Evolutionary conservation across 2,888 invertebrate genomes (phyloP).

Genomic region (Allacma fusca): DNA sequence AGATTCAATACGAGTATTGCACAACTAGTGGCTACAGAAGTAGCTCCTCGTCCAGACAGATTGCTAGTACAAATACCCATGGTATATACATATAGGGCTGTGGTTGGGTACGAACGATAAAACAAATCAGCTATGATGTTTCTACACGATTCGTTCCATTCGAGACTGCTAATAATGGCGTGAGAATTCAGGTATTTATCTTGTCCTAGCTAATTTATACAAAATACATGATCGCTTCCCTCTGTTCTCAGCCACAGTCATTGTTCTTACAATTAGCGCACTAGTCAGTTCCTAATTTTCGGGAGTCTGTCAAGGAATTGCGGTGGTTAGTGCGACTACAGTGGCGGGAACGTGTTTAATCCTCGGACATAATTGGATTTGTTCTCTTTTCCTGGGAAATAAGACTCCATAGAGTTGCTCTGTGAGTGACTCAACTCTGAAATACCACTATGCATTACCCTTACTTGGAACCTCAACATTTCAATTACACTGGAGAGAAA

Average conservation of each 20-base stretch:
- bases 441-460: too few species aligned
- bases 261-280: background rate
- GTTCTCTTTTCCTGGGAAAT: background rate
- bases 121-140: background rate
- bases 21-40: too few species aligned
- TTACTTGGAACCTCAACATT: too few species aligned
- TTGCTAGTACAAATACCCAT: too few species aligned
- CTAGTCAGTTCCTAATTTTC: background rate
- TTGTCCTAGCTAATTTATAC: background rate
- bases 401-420: background rate
- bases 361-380: conserved; percentile 12
- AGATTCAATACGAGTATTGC: too few species aligned
- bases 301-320: background rate
- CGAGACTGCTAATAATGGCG: background rate
- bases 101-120: background rate
- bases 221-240: background rate
- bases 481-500: too few species aligned
- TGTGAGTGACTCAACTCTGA: background rate
- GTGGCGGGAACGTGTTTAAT: conserved; percentile 10
- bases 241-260: background rate
- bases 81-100: too few species aligned
- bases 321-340: background rate
- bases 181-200: background rate
- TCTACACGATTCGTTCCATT: background rate
- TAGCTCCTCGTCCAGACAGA: too few species aligned